Conservation (phyloP, 2,888 invertebrate species). For the Nudaria mundana region DNA sequence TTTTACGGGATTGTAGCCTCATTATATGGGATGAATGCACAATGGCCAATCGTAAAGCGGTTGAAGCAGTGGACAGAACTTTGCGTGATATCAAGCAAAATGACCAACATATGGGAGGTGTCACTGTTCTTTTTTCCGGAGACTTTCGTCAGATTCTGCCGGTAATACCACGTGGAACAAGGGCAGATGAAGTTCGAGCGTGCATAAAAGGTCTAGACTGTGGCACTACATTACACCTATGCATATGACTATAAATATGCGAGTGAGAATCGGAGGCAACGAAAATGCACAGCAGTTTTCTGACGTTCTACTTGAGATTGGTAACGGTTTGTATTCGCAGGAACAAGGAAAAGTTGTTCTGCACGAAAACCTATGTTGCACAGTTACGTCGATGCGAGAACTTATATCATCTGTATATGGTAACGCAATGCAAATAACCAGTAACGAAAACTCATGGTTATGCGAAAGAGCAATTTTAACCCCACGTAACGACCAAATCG, state of each 20-base stretch:
- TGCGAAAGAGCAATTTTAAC: neutral
- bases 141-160: neutral
- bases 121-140: neutral
- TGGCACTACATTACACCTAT: neutral
- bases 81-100: neutral
- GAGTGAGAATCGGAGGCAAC: neutral
- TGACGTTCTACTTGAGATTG: neutral
- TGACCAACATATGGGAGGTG: neutral
- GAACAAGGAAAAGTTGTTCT: neutral
- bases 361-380: neutral
- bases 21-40: neutral
- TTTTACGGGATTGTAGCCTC: neutral
- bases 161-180: neutral
- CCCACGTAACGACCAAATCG: neutral
- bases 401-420: neutral
- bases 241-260: neutral
- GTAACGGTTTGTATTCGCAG: neutral
- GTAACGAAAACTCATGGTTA: neutral
- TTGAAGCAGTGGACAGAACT: neutral
- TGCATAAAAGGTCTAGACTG: neutral
- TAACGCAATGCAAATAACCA: neutral
- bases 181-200: neutral
- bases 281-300: neutral
- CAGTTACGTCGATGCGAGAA: neutral
- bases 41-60: neutral